These are phyloP conservation scores for Melanophora roralis DNA, from an alignment of 2,888 invertebrate genomes.

Conservation along the genomic window DNA sequence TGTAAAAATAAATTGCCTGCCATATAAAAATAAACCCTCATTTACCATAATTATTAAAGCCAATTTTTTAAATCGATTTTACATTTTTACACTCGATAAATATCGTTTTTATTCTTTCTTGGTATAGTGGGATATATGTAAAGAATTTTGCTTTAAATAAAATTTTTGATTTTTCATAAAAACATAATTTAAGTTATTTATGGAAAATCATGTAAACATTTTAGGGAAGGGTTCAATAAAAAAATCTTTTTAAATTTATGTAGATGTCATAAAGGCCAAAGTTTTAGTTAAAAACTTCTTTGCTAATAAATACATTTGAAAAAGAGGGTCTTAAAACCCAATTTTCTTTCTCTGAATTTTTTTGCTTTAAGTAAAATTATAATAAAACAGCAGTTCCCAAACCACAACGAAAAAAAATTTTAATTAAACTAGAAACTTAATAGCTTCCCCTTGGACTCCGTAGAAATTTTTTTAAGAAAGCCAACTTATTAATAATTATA, in stretches of 20 bases:
- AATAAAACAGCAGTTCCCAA: too few species aligned
- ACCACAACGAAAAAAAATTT: too few species aligned
- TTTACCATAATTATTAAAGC: conserved; percentile 51
- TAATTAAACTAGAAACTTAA: too few species aligned
- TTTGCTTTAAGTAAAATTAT: too few species aligned
- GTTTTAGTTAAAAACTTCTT: neutral
- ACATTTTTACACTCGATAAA: conserved; percentile 55
- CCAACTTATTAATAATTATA: too few species aligned
- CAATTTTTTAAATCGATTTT: conserved; percentile 51
- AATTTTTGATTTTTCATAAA: neutral
- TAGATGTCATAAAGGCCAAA: neutral
- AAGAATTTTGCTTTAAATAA: neutral
- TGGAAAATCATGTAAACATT: too few species aligned
- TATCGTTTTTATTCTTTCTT: neutral
- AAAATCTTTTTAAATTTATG: too few species aligned
- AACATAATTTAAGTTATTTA: conserved; percentile 44
- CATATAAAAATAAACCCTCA: conserved; percentile 23
- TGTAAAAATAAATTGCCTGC: too few species aligned
- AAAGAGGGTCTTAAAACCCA: conserved; percentile 29
- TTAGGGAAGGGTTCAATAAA: too few species aligned
- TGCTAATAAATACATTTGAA: neutral
- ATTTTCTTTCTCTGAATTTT: conserved; percentile 19
- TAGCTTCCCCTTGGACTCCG: too few species aligned
- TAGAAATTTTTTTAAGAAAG: too few species aligned
- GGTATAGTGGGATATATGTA: too few species aligned